These are phyloP conservation scores for Sebastolobus altivelis DNA, from an alignment of 2,797 vertebrate genomes.

Conservation along the genomic window DNA sequence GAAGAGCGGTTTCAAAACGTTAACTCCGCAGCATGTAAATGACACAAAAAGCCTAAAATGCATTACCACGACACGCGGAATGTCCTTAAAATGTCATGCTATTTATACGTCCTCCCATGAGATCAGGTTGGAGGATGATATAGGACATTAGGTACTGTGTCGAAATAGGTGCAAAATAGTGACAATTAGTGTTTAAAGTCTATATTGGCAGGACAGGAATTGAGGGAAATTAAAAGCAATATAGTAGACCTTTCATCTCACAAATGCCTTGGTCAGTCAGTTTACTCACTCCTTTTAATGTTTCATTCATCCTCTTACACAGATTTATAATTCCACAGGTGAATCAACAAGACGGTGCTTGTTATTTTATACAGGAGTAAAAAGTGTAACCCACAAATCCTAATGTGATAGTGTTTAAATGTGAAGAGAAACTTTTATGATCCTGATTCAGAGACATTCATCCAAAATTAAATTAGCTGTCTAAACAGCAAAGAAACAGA, in stretches of 20 bases:
- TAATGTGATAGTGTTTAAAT: background rate
- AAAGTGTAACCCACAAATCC: background rate
- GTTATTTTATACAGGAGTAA: background rate
- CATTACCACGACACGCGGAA: too few species aligned
- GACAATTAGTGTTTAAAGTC: background rate
- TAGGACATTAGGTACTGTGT: too few species aligned
- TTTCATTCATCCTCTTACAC: background rate
- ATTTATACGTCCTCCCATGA: too few species aligned
- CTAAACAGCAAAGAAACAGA: background rate
- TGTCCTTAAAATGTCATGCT: too few species aligned
- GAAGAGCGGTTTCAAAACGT: too few species aligned
- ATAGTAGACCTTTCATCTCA: background rate
- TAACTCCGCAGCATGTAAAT: too few species aligned
- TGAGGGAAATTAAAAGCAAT: too few species aligned
- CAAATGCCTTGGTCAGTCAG: background rate
- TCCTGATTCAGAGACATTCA: too few species aligned
- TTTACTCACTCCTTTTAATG: background rate
- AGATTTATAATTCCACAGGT: background rate
- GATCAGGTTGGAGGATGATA: too few species aligned
- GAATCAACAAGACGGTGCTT: background rate
- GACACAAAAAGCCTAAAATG: too few species aligned
- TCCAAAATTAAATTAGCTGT: too few species aligned
- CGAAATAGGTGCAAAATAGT: background rate
- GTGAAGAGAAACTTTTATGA: too few species aligned
- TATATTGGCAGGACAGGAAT: background rate